Base-by-base conservation (phyloP, 2,113 vertebrate species). In the Turdus rufiventris region DNA sequence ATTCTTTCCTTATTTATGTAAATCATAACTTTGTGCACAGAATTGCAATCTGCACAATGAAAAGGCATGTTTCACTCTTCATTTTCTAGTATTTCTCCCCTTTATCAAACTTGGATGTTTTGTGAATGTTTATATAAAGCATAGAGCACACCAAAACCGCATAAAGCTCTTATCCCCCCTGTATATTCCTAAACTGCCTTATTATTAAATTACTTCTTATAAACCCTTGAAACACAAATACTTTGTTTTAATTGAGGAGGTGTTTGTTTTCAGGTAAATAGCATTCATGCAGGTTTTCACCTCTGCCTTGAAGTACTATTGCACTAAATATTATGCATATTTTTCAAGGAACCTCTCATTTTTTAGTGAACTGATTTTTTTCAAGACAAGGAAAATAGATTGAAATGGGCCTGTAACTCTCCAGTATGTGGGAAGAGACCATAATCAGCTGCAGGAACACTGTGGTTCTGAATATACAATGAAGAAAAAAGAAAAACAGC, bases 1-100 rank as follows among this genome's bases (percentile, higher is more conserved):
- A 14, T 83, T 91, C 54, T 73, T 84, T 83, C 26, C 76, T 89
- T 91, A 67, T 84, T 89, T 91, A 47, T 77, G 38, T 40, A 95
- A 86, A 73, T 60, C 25, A 24, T 62, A 92, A 61, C 14, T 84
- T 86, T 45, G 18, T 70, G 38, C 58, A 81, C n/a, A 53, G 24
- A 65, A 60, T 48, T 68, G 48, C 40, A 89, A 10, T 56, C 40
- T 91, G 17, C 18, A 67, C 36, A 56, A 57, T 34, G 24, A 85
- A 84, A 82, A 91, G 14, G 10, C 47, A 15, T 62, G 33, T 78
- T 74, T 85, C 4, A 80, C 29, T 56, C 31, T 65, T 73, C 62
- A 51, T 71, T 84, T 86, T 77, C 34, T 42, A 60, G 23, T 74
- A 66, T 72, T 83, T 83, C 29, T 19, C 23, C 31, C 25, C 11